Evolutionary conservation across 2,113 vertebrate species (phyloP), one percentile per base, ranked within the genome.

Genomic region (Pseudopipra pipra): DNA sequence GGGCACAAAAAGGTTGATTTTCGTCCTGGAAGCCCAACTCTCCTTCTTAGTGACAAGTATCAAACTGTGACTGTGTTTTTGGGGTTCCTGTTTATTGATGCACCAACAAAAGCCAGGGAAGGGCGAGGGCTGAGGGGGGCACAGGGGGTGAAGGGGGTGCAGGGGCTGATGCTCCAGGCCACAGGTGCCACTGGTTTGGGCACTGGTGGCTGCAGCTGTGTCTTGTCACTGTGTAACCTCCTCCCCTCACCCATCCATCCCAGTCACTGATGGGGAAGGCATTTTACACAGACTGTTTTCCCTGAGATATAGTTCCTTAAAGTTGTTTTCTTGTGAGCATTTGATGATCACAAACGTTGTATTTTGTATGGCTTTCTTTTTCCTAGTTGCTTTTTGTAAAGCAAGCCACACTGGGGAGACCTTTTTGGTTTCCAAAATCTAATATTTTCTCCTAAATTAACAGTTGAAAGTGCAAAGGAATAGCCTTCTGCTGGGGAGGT

Each of bases 41-140:
- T 18, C 28, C 43, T 14, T 51, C 25, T 28, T 19, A 21, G 28
- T 46, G 19, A 55, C 56, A 33, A 13, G 24, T 71, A 21, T 27
- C 39, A 28, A 41, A 11, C 51, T 22, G 9, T 10, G 30, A 5
- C 12, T 59, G 2, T 5, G 33, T 54, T n/a, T 43, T 44, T 54
- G 25, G 58, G 41, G 39, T 54, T 47, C 12, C 24, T 47, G 33
- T 37, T 84, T 35, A 24, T 21, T 35, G 39, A 27, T 12, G 21
- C 11, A 6, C 24, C 37, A 20, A 9, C 5, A 25, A 44, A 17
- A 33, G 7, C 9, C 6, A 6, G 0, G 0, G 43, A 11, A 9
- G 65, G 27, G 58, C 15, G 14, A 61, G 58, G 58, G 58, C 58
- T 37, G n/a, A 35, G n/a, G 14, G n/a, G 21, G 56, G n/a, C 8